These are phyloP conservation scores for Chaenocephalus aceratus DNA, from an alignment of 2,113 vertebrate genomes.

Conservation along the genomic window DNA sequence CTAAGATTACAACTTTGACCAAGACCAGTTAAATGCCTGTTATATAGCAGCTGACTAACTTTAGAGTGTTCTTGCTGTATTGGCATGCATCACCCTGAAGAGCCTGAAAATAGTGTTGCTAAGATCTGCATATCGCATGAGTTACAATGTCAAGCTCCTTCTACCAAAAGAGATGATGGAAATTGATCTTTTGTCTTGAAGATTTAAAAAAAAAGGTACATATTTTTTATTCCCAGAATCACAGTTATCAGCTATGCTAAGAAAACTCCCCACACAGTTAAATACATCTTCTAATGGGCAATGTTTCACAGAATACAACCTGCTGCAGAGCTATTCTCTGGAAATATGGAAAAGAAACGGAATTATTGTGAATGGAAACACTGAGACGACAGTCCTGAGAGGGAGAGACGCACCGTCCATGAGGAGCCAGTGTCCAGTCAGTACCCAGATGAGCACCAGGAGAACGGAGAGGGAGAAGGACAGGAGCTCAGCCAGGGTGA, in stretches of 20 bases:
- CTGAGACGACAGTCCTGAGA: not conserved
- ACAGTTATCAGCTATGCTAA: constrained; percentile 1
- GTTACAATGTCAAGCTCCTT: constrained; percentile 19
- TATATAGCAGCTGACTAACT: not conserved
- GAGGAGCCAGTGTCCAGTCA: constrained; percentile 98
- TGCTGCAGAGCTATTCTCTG: not conserved
- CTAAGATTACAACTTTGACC: not conserved
- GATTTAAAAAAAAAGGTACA: too few relatives aligned
- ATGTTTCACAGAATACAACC: not conserved
- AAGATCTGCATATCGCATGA: constrained; percentile 10
- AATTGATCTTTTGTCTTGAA: not conserved
- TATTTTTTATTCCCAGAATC: too few relatives aligned
- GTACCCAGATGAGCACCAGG: constrained; percentile 99
- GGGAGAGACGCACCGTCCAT: constrained; percentile 91
- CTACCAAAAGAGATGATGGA: not conserved
- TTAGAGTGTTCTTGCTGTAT: not conserved
- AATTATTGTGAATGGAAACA: not conserved
- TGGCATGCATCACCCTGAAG: not conserved
- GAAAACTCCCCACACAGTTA: not conserved
- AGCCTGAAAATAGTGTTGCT: constrained; percentile 14
- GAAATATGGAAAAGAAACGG: not conserved
- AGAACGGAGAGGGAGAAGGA: constrained; percentile 97
- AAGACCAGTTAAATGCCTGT: not conserved
- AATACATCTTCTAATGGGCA: not conserved
- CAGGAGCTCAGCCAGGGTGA: constrained; percentile 96